Base-by-base conservation (phyloP, 2,113 vertebrate genomes). In the Octodon degus region DNA sequence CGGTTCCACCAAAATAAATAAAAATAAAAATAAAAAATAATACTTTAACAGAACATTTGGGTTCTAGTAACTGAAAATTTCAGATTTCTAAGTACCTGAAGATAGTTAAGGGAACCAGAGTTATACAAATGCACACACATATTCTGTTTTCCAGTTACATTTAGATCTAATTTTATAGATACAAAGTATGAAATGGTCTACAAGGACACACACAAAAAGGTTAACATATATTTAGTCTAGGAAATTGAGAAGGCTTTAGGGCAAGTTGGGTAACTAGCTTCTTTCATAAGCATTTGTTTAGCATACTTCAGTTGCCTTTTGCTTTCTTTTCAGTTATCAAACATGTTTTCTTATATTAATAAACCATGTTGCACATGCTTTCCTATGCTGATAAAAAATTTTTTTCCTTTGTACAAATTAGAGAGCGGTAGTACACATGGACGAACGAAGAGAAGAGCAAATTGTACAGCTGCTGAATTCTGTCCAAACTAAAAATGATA, bases 371-470 rank as follows among this genome's bases (percentile, higher is more conserved):
- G 25, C 16, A 34, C 7, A 20, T 63, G 4, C 32, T 92, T 94
- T 93, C 60, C 89, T 86, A 14, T 34, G 17, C 86, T 96, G 55
- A 86, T 47, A 47, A 82, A 63, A 24, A 70, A 24, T 1, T 10
- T 65, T 94, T 95, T 95, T 96, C 32, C 17, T 76, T 84, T 43
- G 1, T 34, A 85, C 1, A 89, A 90, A 95, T 68, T 77, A 99
- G 99, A 98, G 99, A 96, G 99, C 99, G 0, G 99, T 99, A 0
- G 99, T 99, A 83, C 99, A 99, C 34, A 99, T 99, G 99, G 99
- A 99, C 92, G 99, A 99, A 94, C 98, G 98, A 53, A 98, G 99
- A 97, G 99, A 99, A 97, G 98, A 99, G 93, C 99, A 99, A 19
- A 99, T 99, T 70, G 99, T 99, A 74, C 98, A 99, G 95, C 98